Evolutionary conservation across 2,888 invertebrate genomes (phyloP), one percentile per base, ranked within the genome.

Genomic region (Linnaemya vulpina): DNA sequence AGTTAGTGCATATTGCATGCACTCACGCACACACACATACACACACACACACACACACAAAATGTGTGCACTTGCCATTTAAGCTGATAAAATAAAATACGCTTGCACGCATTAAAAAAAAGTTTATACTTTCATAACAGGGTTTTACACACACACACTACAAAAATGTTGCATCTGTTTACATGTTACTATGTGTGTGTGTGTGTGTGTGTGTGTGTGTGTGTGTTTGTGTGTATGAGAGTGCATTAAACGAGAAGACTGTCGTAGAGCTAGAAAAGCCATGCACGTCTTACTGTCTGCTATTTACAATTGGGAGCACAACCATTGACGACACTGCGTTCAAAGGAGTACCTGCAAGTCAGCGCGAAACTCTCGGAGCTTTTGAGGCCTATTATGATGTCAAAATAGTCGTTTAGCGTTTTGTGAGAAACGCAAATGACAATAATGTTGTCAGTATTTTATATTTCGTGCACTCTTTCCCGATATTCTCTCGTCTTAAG

Each of bases 1-100:
- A 77, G 30, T 74, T 84, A 81, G 65, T 62, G 77, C 73, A 81
- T 43, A 22, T 77, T 74, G 73, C 76, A 77, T 58, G 40, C 40
- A 80, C n/a, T 38, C 51, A 11, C 58, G 30, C 15, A 46, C 13
- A 15, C 46, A 55, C 51, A 35, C 8, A 71, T n/a, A 60, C 11
- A 43, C 30, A n/a, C n/a, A n/a, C n/a, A n/a, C n/a, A n/a, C n/a
- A n/a, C n/a, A 35, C 17, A 20, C 25, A 65, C n/a, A 43, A 76
- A 46, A 75, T 76, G 74, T 78, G 53, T 84, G 84, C 73, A 75
- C 75, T 82, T 86, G 86, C 82, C 86, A 86, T 58, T 82, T 73
- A 53, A 86, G 76, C 84, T 82, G 84, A 84, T 86, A 84, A 79
- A 83, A 77, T 43, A 53, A 70, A 30, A 13, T n/a, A 63, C 38